Evolutionary conservation across 2,113 vertebrate species (phyloP).

Genomic region (Phalacrocorax aristotelis): DNA sequence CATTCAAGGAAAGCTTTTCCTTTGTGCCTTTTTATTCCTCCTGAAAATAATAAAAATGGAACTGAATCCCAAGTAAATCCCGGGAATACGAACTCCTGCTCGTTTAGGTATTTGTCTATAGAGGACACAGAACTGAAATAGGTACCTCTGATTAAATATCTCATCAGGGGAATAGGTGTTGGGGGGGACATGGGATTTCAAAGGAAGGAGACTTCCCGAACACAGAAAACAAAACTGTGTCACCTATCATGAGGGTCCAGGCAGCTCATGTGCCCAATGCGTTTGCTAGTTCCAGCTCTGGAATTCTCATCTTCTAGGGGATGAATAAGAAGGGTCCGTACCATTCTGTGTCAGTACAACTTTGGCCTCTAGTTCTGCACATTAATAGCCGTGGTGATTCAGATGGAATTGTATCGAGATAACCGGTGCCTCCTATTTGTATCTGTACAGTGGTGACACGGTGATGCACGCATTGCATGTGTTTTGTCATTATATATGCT

Average conservation of each 20-base stretch:
- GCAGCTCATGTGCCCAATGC: accelerated
- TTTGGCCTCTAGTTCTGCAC: not conserved
- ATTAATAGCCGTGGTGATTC: not conserved
- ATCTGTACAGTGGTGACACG: not conserved
- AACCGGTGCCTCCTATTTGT: not conserved
- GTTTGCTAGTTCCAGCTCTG: not conserved
- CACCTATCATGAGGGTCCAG: not conserved
- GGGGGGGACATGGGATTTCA: not conserved
- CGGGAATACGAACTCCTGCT: not conserved
- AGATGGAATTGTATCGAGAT: not conserved
- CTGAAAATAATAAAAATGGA: not conserved
- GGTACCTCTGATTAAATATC: not conserved
- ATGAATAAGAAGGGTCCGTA: not conserved
- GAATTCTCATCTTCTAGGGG: not conserved
- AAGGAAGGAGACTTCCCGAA: not conserved
- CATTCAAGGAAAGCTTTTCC: not conserved
- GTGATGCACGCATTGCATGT: not conserved
- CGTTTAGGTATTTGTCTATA: not conserved
- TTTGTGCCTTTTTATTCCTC: not conserved
- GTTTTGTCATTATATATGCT: not conserved
- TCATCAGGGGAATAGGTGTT: not conserved
- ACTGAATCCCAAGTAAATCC: not conserved
- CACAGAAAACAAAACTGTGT: not conserved
- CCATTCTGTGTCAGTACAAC: not conserved
- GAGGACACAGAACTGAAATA: not conserved